Evolutionary conservation across 1,140 invertebrate species (phyloP).

Genomic region (Drosophila asahinai): DNA sequence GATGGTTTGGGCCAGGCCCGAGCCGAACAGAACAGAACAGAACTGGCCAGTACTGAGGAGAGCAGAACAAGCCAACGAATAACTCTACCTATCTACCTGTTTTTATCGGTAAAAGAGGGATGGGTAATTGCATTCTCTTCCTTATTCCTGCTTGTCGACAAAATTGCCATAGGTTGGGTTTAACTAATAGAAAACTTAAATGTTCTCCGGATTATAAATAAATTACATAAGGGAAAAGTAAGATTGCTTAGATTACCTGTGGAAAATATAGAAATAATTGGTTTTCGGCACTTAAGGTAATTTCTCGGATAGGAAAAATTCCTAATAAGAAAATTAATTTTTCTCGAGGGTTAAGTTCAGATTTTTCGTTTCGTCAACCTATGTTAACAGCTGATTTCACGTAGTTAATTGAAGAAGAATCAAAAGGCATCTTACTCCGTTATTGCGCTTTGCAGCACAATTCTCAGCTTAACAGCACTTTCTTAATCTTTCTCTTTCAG

Average conservation of each 20-base stretch:
- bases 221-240: background rate
- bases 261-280: background rate
- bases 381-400: too few species aligned
- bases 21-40: slow-evolving; percentile 4
- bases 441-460: too few species aligned
- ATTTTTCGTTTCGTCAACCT: too few species aligned
- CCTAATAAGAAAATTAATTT: too few species aligned
- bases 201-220: background rate
- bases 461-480: too few species aligned
- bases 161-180: slow-evolving; percentile 4
- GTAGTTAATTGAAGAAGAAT: too few species aligned
- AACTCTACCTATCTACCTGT: slow-evolving; percentile 33
- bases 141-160: slow-evolving; percentile 25
- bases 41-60: slow-evolving; percentile 6
- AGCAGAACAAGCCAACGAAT: slow-evolving; percentile 6
- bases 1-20: slow-evolving; percentile 44
- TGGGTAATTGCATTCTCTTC: slow-evolving; percentile 47
- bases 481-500: too few species aligned
- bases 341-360: too few species aligned
- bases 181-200: slow-evolving; percentile 6
- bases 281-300: background rate
- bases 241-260: background rate
- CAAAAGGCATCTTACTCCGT: too few species aligned
- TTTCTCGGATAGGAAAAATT: too few species aligned
- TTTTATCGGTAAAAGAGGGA: slow-evolving; percentile 4